Evolutionary conservation across 1,140 invertebrate species (phyloP), one percentile per base, ranked within the genome.

Genomic region (Pectinophora gossypiella): DNA sequence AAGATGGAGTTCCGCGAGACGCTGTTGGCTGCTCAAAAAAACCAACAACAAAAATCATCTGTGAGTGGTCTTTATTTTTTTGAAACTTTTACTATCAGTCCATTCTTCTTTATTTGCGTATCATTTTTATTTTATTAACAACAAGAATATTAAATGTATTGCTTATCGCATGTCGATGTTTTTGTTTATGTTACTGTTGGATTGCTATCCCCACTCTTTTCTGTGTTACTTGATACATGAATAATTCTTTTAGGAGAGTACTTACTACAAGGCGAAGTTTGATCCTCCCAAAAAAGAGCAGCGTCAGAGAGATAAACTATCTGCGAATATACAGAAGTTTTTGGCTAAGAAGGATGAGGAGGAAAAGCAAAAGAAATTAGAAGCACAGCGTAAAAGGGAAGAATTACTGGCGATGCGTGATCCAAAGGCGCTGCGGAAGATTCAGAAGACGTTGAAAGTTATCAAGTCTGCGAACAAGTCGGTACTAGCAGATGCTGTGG

Each of bases 401-500:
- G 90, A 91, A 56, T 79, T 97, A 19, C 69, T 95, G 46, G 91
- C 93, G 18, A 89, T 96, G 67, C 84, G 96, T 22, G 92, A 93
- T 65, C 92, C 93, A 16, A 93, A 94, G 73, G 91, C 92, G n/a
- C 89, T 92, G 60, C 90, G 90, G 54, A 91, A 91, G 57, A 93
- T 93, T 56, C 88, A 89, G 21, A 91, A 91, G 67, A 89, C 90
- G 88, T 59, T 91, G 0, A 91, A 91, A 76, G 89, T 95, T 1
- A 96, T 95, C 18, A 97, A 97, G 87, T 94, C 95, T 46, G 95
- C 95, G 0, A 96, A 96, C 75, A 95, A 96, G 77, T 93, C 95
- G 5, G 95, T 95, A 2, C 83, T 97, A 50, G 92, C 92, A 47
- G 95, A 96, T 90, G 94, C 95, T 10, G 88, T 94, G 48, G 93